These are phyloP conservation scores for Syncerus caffer DNA, from an alignment of 2,797 vertebrate species.

Conservation along the genomic window DNA sequence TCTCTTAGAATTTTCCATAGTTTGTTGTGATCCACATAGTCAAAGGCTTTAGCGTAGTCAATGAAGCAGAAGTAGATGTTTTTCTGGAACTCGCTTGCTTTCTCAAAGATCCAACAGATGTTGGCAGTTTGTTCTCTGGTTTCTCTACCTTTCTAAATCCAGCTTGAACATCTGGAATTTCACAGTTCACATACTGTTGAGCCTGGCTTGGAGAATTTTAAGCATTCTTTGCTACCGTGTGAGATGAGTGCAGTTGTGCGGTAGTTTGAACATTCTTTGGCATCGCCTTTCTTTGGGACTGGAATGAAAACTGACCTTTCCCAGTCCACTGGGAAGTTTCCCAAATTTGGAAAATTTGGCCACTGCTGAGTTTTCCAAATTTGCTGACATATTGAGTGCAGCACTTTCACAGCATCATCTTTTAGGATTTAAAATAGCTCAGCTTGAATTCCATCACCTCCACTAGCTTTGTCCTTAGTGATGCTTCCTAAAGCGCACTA, in stretches of 20 bases:
- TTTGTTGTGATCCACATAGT: not conserved
- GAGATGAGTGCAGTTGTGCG: not conserved
- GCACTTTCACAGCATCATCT: not conserved
- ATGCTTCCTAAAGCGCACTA: not conserved
- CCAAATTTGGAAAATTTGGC: not conserved
- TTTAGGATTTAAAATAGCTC: not conserved
- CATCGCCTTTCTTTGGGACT: not conserved
- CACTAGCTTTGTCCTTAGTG: not conserved
- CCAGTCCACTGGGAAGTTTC: not conserved
- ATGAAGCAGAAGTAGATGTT: not conserved
- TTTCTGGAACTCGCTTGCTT: not conserved
- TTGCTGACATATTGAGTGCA: not conserved
- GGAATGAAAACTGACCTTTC: not conserved
- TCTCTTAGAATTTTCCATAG: not conserved
- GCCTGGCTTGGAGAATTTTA: not conserved
- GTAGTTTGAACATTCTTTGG: not conserved
- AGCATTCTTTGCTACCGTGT: not conserved
- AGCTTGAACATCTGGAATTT: not conserved
- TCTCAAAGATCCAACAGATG: not conserved
- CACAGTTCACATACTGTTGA: accelerated
- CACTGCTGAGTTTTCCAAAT: not conserved
- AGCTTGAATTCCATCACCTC: not conserved
- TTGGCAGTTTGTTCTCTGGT: not conserved
- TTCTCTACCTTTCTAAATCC: not conserved
- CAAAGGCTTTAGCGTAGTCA: not conserved